Base-by-base conservation (phyloP, 2,113 vertebrate genomes). In the Raphicerus campestris region DNA sequence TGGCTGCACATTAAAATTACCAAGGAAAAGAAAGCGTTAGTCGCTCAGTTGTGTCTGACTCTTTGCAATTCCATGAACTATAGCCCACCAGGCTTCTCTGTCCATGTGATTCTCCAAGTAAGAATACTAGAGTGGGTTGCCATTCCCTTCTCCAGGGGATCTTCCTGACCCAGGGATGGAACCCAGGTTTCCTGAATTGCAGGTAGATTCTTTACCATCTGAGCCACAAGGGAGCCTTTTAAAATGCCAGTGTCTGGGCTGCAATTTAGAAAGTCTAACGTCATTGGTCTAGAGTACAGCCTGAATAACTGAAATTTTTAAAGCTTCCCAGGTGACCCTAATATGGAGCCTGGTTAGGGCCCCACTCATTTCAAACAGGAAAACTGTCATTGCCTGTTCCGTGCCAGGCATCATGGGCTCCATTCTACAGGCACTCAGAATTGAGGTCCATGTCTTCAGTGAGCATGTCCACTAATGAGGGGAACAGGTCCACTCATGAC, bases 401-500 rank as follows among this genome's bases (percentile, higher is more conserved):
- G 2, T 3, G 20, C 17, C 75, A 1, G 42, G 17, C 16, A 0
- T 26, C 0, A 1, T 14, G 58, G 30, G 6, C n/a, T 47, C 14
- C 26, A 0, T 0, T 15, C 10, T 77, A 49, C 0, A 20, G 53
- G 45, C 28, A 9, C 1, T 3, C 8, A 32, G 81, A 85, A 61
- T 1, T 4, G 28, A 80, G 10, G 77, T 53, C 42, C 58, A 7
- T 39, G 32, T 9, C 53, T 22, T 49, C 32, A 0, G 16, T 1
- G 13, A 81, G 11, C 19, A 10, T 10, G 32, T 32, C 35, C 26
- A 24, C 32, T 26, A 55, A 10, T 0, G 8, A 4, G n/a, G n/a
- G 22, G 56, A 28, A 49, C 4, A 70, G 70, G 49, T 10, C 55
- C 60, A n/a, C 15, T 9, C 5, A 5, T 55, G 66, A 7, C 24